Evolutionary conservation across 2,888 invertebrate genomes (phyloP).

Genomic region (Homarus gammarus): DNA sequence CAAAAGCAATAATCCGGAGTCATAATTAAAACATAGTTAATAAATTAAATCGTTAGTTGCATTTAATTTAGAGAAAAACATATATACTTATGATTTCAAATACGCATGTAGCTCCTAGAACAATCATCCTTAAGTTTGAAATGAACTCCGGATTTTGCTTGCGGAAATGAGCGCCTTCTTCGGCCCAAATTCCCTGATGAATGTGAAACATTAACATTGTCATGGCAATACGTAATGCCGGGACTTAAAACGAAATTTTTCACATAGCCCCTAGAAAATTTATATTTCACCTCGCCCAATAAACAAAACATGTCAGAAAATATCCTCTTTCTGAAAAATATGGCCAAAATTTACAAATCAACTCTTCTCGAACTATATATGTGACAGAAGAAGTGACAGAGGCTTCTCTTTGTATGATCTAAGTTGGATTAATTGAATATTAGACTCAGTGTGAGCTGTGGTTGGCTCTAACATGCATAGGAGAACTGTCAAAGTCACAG

Average conservation of each 20-base stretch:
- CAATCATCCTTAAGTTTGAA: background rate
- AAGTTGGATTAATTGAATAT: background rate
- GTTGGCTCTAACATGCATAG: background rate
- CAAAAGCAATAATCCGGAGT: background rate
- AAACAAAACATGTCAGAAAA: conserved; percentile 20
- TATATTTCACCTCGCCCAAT: conserved; percentile 15
- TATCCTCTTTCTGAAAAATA: conserved; percentile 10
- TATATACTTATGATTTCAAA: background rate
- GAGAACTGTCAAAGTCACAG: background rate
- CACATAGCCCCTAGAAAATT: conserved; percentile 11
- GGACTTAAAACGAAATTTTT: background rate
- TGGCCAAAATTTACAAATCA: conserved; percentile 55
- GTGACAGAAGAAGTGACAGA: background rate
- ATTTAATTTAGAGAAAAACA: background rate
- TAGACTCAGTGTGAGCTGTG: background rate
- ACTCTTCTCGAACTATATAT: conserved; percentile 9
- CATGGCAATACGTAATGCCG: background rate
- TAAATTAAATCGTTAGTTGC: background rate
- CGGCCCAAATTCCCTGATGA: background rate
- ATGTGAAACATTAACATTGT: background rate
- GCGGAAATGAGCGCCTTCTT: background rate
- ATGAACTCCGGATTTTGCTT: background rate
- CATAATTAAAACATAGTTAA: background rate
- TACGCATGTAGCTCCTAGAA: too few species aligned
- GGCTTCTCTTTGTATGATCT: background rate